Evolutionary conservation across 2,797 vertebrate genomes (phyloP), one percentile per base, ranked within the genome.

Genomic region (Acrossocheilus wenchowensis): DNA sequence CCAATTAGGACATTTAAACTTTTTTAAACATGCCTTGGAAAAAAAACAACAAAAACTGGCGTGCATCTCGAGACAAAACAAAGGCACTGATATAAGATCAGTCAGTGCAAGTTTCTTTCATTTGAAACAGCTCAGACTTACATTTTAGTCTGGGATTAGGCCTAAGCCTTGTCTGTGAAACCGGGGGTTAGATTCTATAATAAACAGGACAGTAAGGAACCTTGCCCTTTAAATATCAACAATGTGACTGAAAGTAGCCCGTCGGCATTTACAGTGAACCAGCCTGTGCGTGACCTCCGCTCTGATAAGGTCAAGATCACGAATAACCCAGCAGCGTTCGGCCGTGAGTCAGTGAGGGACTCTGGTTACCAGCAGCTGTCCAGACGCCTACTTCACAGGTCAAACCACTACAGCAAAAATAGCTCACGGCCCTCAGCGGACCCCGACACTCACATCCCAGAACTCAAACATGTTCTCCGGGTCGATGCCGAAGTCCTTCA

Each of bases 391-490:
- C 94, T 95, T 95, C 94, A 94, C 93, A 93, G 94, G 93, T 95
- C 94, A 95, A 92, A 94, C 91, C 90, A 91, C 88, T 85, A 79
- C 7, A 12, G 81, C 95, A 96, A 95, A 94, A 94, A 94, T 95
- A 96, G 91, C 88, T 9, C 23, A 78, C 5, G 43, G 66, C 64
- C 74, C 50, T 81, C 34, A 2, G 79, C 45, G 43, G 52, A 62
- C 11, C 21, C 11, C 17, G 21, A 72, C 94, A 99, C 98, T 99
- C 95, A 99, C 98, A 90, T 99, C 98, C 98, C 98, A 99, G 92
- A 99, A 99, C 91, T 97, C 98, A 87, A 99, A 99, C 98, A 99
- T 99, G 92, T 99, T 99, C 88, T 96, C 94, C 0, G 97, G 95
- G 93, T 99, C 97, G 77, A 99, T 98, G 93, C 98, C 98, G 50